Evolutionary conservation across 2,888 invertebrate species (phyloP).

Genomic region (Azorinus chamasolen): DNA sequence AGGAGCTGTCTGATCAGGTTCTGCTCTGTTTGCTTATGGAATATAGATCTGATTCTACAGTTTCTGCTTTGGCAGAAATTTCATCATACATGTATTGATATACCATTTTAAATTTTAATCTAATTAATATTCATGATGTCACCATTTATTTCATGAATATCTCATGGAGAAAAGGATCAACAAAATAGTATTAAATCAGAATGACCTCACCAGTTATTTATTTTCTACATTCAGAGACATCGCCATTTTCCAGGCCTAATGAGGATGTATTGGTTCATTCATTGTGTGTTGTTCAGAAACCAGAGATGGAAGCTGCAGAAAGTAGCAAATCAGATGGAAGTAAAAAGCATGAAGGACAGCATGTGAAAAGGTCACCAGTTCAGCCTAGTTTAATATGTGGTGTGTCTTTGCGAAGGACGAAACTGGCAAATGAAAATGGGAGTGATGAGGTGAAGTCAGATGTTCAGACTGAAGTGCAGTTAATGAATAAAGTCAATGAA

Average conservation of each 20-base stretch:
- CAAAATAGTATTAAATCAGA: too few species aligned
- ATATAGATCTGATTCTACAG: too few species aligned
- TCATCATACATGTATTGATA: too few species aligned
- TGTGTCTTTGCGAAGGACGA: constrained; percentile 83
- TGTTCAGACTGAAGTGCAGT: constrained; percentile 88
- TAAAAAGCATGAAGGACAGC: constrained; percentile 21
- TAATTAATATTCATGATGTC: too few species aligned
- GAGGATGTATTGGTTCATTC: constrained; percentile 82
- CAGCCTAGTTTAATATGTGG: constrained; percentile 85
- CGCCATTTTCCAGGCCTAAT: constrained; percentile 77
- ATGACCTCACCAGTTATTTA: too few species aligned
- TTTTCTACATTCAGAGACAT: constrained; percentile 25
- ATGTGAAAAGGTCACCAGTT: constrained; percentile 46
- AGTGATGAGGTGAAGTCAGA: constrained; percentile 46
- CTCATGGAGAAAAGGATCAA: too few species aligned
- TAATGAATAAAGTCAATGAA: constrained; percentile 93
- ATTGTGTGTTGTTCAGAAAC: constrained; percentile 73
- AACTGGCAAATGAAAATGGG: constrained; percentile 54
- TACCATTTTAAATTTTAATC: too few species aligned
- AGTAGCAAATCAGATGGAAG: constrained; percentile 25
- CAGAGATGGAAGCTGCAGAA: constrained; percentile 58
- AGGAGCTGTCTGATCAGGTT: too few species aligned
- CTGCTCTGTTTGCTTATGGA: too few species aligned
- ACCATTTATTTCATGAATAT: too few species aligned
- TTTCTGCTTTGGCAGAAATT: too few species aligned